Conservation (phyloP, 2,797 vertebrate species). For the Chiroxiphia lanceolata region DNA sequence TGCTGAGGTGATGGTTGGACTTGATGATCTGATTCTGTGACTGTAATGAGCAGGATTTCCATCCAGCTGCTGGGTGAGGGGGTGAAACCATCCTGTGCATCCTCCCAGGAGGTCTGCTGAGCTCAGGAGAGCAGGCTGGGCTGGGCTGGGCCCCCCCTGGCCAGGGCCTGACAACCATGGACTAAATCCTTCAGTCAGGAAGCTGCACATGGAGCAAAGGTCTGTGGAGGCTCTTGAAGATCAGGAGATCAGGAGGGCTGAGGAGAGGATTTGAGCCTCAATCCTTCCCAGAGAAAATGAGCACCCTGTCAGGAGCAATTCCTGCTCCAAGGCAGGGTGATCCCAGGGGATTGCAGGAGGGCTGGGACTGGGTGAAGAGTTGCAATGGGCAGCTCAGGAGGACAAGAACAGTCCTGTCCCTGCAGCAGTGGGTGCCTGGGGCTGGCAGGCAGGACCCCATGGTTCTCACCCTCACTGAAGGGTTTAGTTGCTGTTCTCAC, state of each 20-base stretch:
- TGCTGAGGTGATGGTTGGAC: not conserved
- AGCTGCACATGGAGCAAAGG: too few relatives aligned
- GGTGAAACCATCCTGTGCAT: not conserved
- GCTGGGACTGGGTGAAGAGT: not conserved
- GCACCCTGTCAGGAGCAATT: not conserved
- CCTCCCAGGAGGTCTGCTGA: not conserved
- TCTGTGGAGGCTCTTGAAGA: not conserved
- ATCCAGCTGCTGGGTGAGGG: not conserved
- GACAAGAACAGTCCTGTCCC: constrained; percentile 1
- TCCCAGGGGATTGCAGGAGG: not conserved
- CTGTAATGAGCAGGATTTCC: not conserved
- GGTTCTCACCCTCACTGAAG: not conserved
- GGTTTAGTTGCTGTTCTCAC: constrained; percentile 34
- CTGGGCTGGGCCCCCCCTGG: not conserved
- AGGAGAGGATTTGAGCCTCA: not conserved
- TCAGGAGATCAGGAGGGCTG: not conserved
- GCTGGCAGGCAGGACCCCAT: not conserved
- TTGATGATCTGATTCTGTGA: not conserved
- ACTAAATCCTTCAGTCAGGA: not conserved
- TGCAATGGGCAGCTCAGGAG: not conserved
- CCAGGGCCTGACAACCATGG: accelerated
- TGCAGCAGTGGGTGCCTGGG: not conserved
- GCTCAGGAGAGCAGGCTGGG: not conserved
- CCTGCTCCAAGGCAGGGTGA: not conserved
- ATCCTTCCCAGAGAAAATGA: not conserved